Percentiles rank a stretch among this genome's conserved stretches.
phyloP scores from a whole-genome alignment of 2,888 invertebrate genomes.

The Megastigmus dorsalis region DNA sequence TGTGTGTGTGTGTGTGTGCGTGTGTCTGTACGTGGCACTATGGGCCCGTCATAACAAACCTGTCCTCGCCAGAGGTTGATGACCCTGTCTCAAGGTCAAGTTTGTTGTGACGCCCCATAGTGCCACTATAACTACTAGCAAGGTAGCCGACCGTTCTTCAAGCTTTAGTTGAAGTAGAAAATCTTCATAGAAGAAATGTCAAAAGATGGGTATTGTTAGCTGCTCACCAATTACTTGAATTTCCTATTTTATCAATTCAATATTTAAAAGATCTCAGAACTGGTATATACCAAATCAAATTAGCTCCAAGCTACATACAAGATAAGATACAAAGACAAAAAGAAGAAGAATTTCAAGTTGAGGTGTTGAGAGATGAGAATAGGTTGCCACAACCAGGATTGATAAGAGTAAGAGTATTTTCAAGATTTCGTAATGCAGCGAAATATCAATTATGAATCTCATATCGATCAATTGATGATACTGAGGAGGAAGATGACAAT shows the following conservation, averaged over 20 bases:
- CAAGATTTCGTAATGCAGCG: background rate
- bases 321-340: constrained; percentile 45
- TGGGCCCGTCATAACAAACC: no score
- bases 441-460: background rate
- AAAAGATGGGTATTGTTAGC: constrained; percentile 42
- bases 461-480: no score
- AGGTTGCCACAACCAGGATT: background rate
- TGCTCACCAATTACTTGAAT: constrained; percentile 23
- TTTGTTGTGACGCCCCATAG: no score
- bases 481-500: no score
- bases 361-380: constrained; percentile 18
- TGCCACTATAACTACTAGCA: no score
- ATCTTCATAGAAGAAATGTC: constrained; percentile 23
- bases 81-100: no score
- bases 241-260: constrained; percentile 41
- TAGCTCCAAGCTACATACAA: constrained; percentile 50
- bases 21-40: no score
- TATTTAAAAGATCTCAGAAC: constrained; percentile 38
- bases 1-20: no score
- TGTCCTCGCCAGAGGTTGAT: no score
- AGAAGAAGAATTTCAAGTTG: constrained; percentile 44
- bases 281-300: constrained; percentile 49
- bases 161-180: constrained; percentile 30
- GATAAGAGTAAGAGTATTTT: background rate
- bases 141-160: constrained; percentile 24